Percentiles rank a stretch among this genome's conserved stretches.
phyloP scores from a whole-genome alignment of 37 sponge, comb jelly and placozoan genomes.

The Axinella damicornis region DNA sequence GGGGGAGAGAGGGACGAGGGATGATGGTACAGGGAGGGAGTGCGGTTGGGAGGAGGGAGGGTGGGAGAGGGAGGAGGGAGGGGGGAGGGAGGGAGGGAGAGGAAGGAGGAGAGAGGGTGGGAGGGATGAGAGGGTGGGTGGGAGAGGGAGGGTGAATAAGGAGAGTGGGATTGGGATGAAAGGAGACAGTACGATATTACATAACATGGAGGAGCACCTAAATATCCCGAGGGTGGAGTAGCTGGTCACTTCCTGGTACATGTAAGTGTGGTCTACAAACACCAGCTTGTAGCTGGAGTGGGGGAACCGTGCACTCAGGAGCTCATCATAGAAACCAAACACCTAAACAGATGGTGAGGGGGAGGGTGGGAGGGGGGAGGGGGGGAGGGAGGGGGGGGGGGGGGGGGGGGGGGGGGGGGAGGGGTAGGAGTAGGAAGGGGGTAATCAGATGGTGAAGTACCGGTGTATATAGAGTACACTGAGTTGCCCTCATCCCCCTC shows the following conservation, averaged over 20 bases:
- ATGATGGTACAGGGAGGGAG: neutral
- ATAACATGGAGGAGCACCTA: neutral
- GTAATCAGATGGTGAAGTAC: no score
- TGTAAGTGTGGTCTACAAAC: no score
- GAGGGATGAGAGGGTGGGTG: neutral
- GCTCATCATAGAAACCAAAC: neutral
- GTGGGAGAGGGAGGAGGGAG: no score
- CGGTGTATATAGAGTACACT: no score
- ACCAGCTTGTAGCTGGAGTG: conserved; percentile 78
- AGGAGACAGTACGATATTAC: neutral
- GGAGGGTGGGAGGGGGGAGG: neutral
- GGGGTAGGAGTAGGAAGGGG: no score
- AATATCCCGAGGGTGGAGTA: no score
- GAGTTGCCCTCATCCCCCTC: no score
- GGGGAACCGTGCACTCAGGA: conserved; percentile 50
- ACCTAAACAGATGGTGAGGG: conserved; percentile 1
- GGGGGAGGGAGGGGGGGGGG: conserved; percentile 15
- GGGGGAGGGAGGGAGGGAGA: neutral
- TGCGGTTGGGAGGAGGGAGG: no score
- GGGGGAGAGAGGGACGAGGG: neutral
- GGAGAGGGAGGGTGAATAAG: neutral
- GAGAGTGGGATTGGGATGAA: neutral
- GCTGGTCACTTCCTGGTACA: no score
- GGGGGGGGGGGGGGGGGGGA: no score
- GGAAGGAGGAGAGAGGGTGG: neutral